Conservation (phyloP, 2,888 invertebrate genomes). For the Herminia tarsipennalis region DNA sequence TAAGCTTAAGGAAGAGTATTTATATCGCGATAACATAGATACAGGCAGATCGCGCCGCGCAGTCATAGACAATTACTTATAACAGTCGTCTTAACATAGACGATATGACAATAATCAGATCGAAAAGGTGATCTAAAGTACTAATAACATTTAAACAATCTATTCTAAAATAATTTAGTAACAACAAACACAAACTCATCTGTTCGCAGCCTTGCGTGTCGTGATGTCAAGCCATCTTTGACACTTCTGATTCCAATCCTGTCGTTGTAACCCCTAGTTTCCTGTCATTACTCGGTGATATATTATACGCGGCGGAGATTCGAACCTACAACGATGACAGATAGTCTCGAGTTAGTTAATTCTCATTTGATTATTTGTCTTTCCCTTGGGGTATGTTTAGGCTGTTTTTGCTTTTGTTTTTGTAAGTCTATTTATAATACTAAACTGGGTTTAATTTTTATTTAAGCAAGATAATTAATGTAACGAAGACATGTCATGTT, state of each 20-base stretch:
- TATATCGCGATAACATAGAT: too few species aligned
- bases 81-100: too few species aligned
- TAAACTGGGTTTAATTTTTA: conserved; percentile 21
- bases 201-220: conserved; percentile 33
- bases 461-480: conserved; percentile 13
- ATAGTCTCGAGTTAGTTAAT: conserved; percentile 61
- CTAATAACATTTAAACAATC: too few species aligned
- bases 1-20: too few species aligned
- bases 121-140: too few species aligned
- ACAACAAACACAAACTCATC: conserved; percentile 25
- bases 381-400: conserved; percentile 29
- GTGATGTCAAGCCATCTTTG: conserved; percentile 24
- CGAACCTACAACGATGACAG: conserved; percentile 62
- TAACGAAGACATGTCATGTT: neutral
- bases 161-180: neutral
- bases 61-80: too few species aligned
- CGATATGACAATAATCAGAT: too few species aligned
- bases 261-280: conserved; percentile 48
- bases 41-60: too few species aligned
- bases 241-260: conserved; percentile 32
- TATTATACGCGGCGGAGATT: conserved; percentile 47
- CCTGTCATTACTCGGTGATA: conserved; percentile 58
- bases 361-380: conserved; percentile 67
- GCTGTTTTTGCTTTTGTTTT: conserved; percentile 36
- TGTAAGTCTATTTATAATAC: conserved; percentile 7